Evolutionary conservation across 2,113 vertebrate species (phyloP), one percentile per base, ranked within the genome.

Genomic region (Malurus cyaneus): DNA sequence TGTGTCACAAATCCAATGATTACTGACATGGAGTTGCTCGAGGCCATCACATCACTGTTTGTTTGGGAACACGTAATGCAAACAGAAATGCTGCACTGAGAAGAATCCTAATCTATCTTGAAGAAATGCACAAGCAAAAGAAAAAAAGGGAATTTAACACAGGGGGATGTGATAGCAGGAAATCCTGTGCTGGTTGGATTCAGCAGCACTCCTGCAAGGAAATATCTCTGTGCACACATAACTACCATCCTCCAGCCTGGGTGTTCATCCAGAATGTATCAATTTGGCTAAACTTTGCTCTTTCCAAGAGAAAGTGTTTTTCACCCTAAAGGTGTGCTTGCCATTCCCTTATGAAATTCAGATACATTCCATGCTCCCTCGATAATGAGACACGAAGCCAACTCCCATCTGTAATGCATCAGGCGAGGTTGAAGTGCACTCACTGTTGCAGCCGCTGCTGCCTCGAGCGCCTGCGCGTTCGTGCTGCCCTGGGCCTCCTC

Each of bases 401-500:
- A 3, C 73, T 91, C 85, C 93, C 89, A 57, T 91, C 89, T 94
- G 87, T 44, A 80, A 80, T 86, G 81, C 90, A 77, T 94, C 71
- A 86, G 82, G 93, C 52, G 86, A 93, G 86, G 78, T 96, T 85
- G 93, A 96, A 93, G 87, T 92, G 93, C 97, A 98, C 98, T 98
- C 98, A 98, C 98, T 98, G 98, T 97, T 88, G 98, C 98, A 98
- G 97, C 97, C 94, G 96, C 95, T 97, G 97, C 98, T 98, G 97
- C 98, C 96, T 98, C 98, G 96, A 98, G 93, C 97, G 97, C 97
- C 97, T 98, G 97, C 85, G 93, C 87, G 97, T 71, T 98, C 97
- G 92, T 94, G 97, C 97, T 97, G 97, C 94, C 97, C 86, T 97
- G 98, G 97, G 96, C 96, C 95, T 98, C 98, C 97, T 86, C 94